These are phyloP conservation scores for Caracal caracal DNA, from an alignment of 2,113 vertebrate species.

Conservation along the genomic window DNA sequence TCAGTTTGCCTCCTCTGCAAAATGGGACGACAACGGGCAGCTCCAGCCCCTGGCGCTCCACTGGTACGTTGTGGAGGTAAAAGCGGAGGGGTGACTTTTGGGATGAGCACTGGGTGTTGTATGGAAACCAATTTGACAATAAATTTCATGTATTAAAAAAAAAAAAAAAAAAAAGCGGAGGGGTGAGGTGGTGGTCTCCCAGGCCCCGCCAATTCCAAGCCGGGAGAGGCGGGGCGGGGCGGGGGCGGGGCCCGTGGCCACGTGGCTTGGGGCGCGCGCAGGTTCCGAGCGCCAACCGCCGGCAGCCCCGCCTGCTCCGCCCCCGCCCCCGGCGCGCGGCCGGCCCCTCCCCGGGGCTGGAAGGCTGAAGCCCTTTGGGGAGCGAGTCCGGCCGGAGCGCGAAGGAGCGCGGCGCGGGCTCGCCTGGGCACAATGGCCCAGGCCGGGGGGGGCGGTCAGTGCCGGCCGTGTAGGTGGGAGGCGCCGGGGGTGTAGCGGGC, in stretches of 20 bases:
- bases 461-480: neutral
- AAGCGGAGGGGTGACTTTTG: no score
- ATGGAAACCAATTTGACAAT: no score
- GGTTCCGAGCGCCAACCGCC: neutral
- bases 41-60: rapidly evolving
- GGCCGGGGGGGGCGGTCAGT: neutral
- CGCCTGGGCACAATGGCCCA: neutral
- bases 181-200: rapidly evolving
- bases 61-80: rapidly evolving
- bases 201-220: neutral
- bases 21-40: neutral
- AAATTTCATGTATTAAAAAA: no score
- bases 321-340: neutral
- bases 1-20: neutral
- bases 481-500: neutral
- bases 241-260: rapidly evolving
- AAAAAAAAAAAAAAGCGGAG: no score
- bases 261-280: neutral
- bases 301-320: neutral
- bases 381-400: neutral
- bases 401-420: neutral
- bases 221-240: neutral
- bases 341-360: neutral
- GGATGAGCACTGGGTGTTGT: no score
- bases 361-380: rapidly evolving